phyloP scores from a whole-genome alignment of 2,888 invertebrate genomes.

The Aporophyla lueneburgensis region DNA sequence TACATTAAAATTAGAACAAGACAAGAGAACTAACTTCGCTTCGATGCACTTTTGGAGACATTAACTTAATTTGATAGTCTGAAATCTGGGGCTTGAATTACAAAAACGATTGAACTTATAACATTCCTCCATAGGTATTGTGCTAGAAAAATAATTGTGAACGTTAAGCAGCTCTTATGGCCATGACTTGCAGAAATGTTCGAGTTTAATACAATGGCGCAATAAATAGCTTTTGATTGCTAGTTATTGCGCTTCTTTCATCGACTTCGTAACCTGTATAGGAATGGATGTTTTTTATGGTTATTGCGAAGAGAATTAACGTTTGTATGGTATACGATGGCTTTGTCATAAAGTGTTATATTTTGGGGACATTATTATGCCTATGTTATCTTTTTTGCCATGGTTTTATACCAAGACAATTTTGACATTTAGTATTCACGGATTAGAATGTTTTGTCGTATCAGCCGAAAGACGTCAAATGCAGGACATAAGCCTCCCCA shows the following conservation, averaged over 20 bases:
- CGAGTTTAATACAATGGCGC: constrained; percentile 48
- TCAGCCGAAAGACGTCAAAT: too few species aligned
- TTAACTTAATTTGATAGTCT: background rate
- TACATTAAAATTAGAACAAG: background rate
- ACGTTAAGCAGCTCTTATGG: constrained; percentile 39
- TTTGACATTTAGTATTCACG: background rate
- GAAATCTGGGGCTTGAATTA: background rate
- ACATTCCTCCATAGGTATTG: constrained; percentile 7
- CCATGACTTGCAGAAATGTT: constrained; percentile 54
- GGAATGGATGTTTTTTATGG: constrained; percentile 52
- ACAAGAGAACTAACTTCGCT: background rate
- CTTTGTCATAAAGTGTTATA: constrained; percentile 6
- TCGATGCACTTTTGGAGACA: background rate
- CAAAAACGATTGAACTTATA: background rate
- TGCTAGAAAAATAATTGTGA: constrained; percentile 30
- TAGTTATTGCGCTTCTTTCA: constrained; percentile 56
- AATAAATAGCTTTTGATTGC: constrained; percentile 61
- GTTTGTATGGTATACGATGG: constrained; percentile 21
- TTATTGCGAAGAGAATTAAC: constrained; percentile 42
- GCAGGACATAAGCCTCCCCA: too few species aligned
- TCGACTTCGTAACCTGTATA: constrained; percentile 53
- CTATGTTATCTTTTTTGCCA: background rate
- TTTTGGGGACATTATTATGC: constrained; percentile 7
- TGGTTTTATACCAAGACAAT: background rate
- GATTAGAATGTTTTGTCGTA: too few species aligned